Evolutionary conservation across 2,113 vertebrate genomes (phyloP).

Genomic region (Sterna hirundo): DNA sequence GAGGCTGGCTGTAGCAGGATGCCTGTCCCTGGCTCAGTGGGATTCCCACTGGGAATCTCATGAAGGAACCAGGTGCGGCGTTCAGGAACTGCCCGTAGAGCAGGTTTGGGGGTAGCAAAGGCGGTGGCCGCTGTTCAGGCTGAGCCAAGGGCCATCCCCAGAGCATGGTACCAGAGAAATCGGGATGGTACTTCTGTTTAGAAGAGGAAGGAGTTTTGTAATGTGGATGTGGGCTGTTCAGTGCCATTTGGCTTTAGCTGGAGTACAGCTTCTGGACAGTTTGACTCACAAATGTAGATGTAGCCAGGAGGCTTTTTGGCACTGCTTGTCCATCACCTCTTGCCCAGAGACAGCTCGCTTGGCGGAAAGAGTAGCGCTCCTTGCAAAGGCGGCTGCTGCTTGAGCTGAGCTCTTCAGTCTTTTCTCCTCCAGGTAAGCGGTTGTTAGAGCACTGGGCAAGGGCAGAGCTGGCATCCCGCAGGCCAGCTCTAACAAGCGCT

Average conservation of each 20-base stretch:
- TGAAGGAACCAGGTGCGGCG: background rate
- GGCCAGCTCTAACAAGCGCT: background rate
- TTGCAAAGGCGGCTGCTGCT: background rate
- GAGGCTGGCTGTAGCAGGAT: background rate
- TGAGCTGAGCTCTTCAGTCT: background rate
- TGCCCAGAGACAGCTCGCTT: background rate
- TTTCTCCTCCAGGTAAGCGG: background rate
- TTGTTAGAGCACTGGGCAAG: background rate
- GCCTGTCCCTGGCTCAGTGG: background rate
- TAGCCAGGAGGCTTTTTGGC: background rate
- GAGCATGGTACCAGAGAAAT: fast-evolving
- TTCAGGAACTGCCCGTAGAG: background rate
- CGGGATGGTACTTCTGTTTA: background rate
- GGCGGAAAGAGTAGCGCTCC: background rate
- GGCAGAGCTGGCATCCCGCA: background rate
- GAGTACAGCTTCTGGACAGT: background rate
- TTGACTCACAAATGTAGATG: background rate
- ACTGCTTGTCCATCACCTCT: background rate
- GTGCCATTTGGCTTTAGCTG: background rate
- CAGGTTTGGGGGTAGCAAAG: background rate
- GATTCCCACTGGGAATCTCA: background rate
- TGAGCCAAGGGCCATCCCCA: background rate
- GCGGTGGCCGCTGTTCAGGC: background rate
- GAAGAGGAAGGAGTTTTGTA: background rate
- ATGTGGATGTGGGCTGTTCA: background rate